Percentiles rank a stretch among this genome's conserved stretches.
These are phyloP conservation scores for Ginglymostoma cirratum DNA, from an alignment of 2,113 vertebrate genomes.

Conservation along the genomic window DNA sequence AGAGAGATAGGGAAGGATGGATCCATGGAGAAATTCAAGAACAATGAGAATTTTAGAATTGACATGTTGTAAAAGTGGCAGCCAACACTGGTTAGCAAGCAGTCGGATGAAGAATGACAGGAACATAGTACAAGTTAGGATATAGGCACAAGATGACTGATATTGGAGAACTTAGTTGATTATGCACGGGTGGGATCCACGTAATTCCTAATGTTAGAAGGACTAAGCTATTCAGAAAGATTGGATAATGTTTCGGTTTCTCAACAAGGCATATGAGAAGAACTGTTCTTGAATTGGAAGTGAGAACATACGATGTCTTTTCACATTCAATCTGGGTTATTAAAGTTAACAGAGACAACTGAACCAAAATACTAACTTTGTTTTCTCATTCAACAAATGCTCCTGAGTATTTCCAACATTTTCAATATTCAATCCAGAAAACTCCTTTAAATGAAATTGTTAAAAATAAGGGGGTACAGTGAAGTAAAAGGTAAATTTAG, in stretches of 20 bases:
- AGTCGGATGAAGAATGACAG: too few relatives aligned
- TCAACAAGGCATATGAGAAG: not conserved
- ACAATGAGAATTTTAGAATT: too few relatives aligned
- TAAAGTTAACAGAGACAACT: not conserved
- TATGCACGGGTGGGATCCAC: not conserved
- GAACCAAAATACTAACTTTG: not conserved
- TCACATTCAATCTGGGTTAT: not conserved
- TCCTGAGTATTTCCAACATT: not conserved
- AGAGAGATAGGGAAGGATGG: too few relatives aligned
- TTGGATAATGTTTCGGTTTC: not conserved
- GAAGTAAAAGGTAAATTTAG: not conserved
- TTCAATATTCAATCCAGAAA: not conserved
- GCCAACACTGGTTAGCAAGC: too few relatives aligned
- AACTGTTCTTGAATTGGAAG: not conserved
- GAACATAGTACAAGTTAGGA: too few relatives aligned
- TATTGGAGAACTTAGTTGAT: not conserved
- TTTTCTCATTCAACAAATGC: not conserved
- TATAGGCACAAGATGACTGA: not conserved
- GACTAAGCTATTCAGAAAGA: not conserved
- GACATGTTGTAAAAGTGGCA: too few relatives aligned
- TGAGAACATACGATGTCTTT: not conserved
- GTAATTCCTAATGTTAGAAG: not conserved
- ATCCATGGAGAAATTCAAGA: too few relatives aligned
- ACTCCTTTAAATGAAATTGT: not conserved
- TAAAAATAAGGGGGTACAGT: not conserved